Evolutionary conservation across 2,113 vertebrate species (phyloP).

Genomic region (Tragelaphus buxtoni): DNA sequence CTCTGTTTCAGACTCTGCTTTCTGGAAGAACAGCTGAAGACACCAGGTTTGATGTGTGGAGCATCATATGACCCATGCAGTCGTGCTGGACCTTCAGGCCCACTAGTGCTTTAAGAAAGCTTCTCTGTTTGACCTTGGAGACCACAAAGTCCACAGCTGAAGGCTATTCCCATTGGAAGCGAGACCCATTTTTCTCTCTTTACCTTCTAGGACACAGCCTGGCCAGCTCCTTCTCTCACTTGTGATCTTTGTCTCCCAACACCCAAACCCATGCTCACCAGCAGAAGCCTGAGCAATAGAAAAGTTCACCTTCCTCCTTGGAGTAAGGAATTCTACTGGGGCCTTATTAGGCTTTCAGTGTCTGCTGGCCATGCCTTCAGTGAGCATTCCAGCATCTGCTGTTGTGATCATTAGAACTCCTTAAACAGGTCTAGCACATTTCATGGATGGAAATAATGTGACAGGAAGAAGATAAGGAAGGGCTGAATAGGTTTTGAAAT

Average conservation of each 20-base stretch:
- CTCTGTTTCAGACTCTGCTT: neutral
- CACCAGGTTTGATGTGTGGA: neutral
- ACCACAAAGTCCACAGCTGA: neutral
- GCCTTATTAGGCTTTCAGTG: constrained; percentile 31
- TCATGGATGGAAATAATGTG: neutral
- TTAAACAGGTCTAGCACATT: constrained; percentile 9
- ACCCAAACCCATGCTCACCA: neutral
- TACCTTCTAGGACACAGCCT: neutral
- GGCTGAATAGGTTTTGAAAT: neutral
- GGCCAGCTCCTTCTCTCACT: neutral
- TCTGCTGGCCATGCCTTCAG: constrained; percentile 12
- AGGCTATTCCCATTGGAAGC: neutral
- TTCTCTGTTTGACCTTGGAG: neutral
- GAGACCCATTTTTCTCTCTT: neutral
- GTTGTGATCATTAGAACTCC: constrained; percentile 3
- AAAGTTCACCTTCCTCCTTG: neutral
- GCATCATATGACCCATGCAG: neutral
- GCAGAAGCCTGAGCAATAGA: constrained; percentile 9
- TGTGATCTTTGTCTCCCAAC: neutral
- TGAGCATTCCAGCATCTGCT: constrained; percentile 25
- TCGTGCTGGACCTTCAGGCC: neutral
- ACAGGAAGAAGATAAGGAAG: neutral
- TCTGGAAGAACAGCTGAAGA: neutral
- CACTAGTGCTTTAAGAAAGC: neutral
- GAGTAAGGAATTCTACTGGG: constrained; percentile 27